A percentile compares a stretch with the other conserved stretches of the same genome.
These are phyloP conservation scores for Spongilla lacustris DNA, from an alignment of 37 sponge, comb jelly and placozoan species.

Conservation along the genomic window DNA sequence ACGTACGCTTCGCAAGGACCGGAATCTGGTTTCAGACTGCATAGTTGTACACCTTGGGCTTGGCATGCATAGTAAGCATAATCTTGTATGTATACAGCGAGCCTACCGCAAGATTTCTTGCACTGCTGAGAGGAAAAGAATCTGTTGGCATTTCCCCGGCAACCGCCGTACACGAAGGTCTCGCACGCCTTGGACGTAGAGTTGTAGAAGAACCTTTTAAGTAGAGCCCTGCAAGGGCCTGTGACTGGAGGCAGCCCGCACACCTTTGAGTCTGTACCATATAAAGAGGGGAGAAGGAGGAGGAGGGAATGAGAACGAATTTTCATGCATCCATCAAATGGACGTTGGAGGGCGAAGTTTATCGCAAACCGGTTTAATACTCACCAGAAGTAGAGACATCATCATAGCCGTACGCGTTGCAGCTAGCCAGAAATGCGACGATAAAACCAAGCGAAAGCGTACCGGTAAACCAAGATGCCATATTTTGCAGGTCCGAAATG, in stretches of 20 bases:
- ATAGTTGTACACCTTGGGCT: neutral
- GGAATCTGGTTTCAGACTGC: neutral
- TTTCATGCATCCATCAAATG: neutral
- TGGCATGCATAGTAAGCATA: neutral
- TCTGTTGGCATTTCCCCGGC: slow-evolving; percentile 9
- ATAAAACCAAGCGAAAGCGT: neutral
- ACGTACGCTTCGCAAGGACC: neutral
- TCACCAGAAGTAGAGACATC: neutral
- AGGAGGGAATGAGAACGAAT: neutral
- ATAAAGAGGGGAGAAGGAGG: neutral
- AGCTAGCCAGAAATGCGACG: neutral
- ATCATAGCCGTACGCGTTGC: neutral
- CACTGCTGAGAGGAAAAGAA: neutral
- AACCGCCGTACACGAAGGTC: slow-evolving; percentile 11
- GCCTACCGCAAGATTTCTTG: neutral
- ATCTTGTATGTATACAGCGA: neutral
- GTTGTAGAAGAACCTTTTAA: slow-evolving; percentile 6
- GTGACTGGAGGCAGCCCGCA: neutral
- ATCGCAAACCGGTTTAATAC: neutral
- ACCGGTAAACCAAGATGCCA: too few species aligned
- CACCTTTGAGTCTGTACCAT: neutral
- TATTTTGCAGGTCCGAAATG: too few species aligned
- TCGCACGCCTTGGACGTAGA: neutral
- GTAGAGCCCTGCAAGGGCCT: slow-evolving; percentile 1
- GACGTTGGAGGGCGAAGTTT: too few species aligned